phyloP scores from a whole-genome alignment of 2,113 vertebrate species.

The Brienomyrus longianalis region DNA sequence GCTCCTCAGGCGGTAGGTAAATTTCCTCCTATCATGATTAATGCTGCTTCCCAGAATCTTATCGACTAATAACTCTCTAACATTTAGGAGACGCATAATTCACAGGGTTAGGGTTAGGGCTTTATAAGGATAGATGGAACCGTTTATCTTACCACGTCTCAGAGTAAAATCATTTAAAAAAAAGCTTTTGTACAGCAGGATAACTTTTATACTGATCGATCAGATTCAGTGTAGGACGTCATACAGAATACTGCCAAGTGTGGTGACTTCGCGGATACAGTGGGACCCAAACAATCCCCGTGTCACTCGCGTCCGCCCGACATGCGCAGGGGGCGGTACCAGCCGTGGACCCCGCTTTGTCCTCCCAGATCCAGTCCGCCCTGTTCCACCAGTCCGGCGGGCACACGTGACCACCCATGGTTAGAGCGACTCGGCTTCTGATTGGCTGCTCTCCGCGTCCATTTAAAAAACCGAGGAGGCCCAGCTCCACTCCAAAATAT shows the following conservation, averaged over 20 bases:
- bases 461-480: constrained; percentile 29
- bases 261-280: not conserved
- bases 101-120: not conserved
- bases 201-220: not conserved
- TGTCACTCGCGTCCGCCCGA: not conserved
- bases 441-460: constrained; percentile 34
- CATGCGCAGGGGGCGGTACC: not conserved
- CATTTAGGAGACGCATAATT: not conserved
- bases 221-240: not conserved
- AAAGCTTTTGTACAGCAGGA: not conserved
- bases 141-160: not conserved
- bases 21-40: not conserved
- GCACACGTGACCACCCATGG: not conserved
- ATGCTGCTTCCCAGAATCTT: not conserved
- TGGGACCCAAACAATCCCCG: not conserved
- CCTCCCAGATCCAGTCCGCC: not conserved
- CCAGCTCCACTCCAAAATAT: constrained; percentile 38
- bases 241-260: not conserved
- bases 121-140: not conserved
- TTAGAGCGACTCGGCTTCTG: not conserved
- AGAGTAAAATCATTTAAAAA: not conserved
- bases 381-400: not conserved
- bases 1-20: not conserved
- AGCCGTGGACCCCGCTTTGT: not conserved
- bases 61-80: not conserved